Base-by-base conservation (phyloP, 1,140 invertebrate genomes). In the Cotesia glomerata region DNA sequence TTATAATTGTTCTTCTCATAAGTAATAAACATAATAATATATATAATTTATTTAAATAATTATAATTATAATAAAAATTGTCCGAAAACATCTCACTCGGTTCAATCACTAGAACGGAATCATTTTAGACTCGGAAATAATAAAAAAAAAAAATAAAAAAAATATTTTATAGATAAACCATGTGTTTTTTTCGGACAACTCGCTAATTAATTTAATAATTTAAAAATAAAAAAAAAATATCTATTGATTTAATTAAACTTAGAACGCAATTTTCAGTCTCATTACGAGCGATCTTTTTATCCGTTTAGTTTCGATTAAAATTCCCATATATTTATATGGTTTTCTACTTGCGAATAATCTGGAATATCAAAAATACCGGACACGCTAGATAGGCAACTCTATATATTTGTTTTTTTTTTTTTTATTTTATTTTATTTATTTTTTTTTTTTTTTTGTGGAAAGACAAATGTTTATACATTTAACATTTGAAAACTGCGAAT, bases 331-430 rank as follows among this genome's bases (percentile, higher is more conserved):
- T 61, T 74, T 65, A 76, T 76, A 76, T 54, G 67, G 39, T 45
- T 5, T 45, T 45, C 39, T 45, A 45, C 16, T 35, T 64, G 69
- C 61, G 35, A 65, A 71, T 51, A 71, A 65, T 64, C 32, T 54
- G 32, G 51, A 71, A 71, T 71, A 71, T 71, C 69, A 71, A 71
- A 71, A 71, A 71, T 71, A 71, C 52, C 69, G 61, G 56, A 71
- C 39, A 71, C 61, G 14, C 32, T 62, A 71, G 51, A 51, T 56
- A 67, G 65, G 49, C 59, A 71, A 71, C 61, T 56, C 26, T 71
- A 64, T 56, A 56, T 71, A 63, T 67, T 45, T 45, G 7, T 45
- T 45, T 5, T 9, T 9, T 45, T 45, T 9, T 45, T 45, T 45
- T 45, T 45, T 9, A 16, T 45, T 45, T 45, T 5, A 45, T 9